Conservation (phyloP, 2,797 vertebrate genomes). For the Hypotaenidia okinawae region DNA sequence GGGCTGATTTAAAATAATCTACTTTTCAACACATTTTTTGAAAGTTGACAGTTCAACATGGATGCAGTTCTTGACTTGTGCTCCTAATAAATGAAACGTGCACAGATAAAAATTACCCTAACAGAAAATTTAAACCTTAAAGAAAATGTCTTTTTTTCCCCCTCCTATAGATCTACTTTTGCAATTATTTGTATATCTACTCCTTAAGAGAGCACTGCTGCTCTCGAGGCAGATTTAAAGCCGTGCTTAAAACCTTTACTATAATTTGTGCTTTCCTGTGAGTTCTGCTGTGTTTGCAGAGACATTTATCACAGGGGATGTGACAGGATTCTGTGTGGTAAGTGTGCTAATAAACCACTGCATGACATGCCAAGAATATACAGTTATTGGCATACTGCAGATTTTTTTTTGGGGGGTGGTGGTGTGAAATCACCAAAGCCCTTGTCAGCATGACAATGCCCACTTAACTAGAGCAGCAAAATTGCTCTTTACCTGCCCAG, state of each 20-base stretch:
- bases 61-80: background rate
- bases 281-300: background rate
- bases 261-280: background rate
- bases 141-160: background rate
- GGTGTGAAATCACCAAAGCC: background rate
- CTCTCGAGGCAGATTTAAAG: background rate
- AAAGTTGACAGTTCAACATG: background rate
- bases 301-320: background rate
- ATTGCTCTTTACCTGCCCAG: background rate
- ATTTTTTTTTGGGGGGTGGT: too few relatives aligned
- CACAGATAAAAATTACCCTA: background rate
- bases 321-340: background rate
- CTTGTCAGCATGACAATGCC: background rate
- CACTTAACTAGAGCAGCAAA: accelerated
- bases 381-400: background rate
- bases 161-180: background rate
- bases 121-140: background rate
- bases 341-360: background rate
- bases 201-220: background rate
- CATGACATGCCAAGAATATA: background rate
- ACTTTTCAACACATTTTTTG: background rate
- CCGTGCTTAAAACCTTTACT: background rate
- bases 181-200: background rate
- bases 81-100: background rate
- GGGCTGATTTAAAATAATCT: background rate